A percentile compares a stretch with the other conserved stretches of the same genome.
phyloP scores from a whole-genome alignment of 2,113 vertebrate species.

The Corvus cornix region DNA sequence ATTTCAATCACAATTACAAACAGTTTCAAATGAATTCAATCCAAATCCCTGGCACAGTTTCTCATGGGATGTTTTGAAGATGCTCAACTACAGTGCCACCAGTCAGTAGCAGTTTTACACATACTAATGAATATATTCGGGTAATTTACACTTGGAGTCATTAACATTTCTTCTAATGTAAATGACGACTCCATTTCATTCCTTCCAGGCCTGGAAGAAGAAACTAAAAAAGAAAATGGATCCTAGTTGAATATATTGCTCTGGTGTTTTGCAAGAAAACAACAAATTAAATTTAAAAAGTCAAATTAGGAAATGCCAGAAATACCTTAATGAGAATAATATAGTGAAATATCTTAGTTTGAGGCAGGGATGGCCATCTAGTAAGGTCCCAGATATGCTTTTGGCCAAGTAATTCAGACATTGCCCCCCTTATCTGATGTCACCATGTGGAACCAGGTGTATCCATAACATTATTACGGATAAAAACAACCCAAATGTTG shows the following conservation, averaged over 20 bases:
- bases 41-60: neutral
- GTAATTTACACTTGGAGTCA: constrained; percentile 1
- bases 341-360: neutral
- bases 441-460: neutral
- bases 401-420: neutral
- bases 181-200: neutral
- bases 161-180: neutral
- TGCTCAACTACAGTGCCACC: neutral
- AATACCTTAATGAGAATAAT: neutral
- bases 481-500: neutral
- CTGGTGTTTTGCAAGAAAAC: neutral
- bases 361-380: neutral
- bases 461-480: neutral
- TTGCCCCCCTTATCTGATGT: no score
- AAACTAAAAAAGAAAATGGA: neutral
- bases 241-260: neutral
- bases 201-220: neutral
- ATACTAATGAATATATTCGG: neutral
- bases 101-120: neutral
- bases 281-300: neutral
- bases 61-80: neutral
- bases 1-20: neutral
- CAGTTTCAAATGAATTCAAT: neutral
- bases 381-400: neutral
- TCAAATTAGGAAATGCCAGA: neutral